Percentiles rank a stretch among this genome's conserved stretches.
Evolutionary conservation across 2,113 vertebrate genomes (phyloP).

Genomic region (Ciconia maguari): DNA sequence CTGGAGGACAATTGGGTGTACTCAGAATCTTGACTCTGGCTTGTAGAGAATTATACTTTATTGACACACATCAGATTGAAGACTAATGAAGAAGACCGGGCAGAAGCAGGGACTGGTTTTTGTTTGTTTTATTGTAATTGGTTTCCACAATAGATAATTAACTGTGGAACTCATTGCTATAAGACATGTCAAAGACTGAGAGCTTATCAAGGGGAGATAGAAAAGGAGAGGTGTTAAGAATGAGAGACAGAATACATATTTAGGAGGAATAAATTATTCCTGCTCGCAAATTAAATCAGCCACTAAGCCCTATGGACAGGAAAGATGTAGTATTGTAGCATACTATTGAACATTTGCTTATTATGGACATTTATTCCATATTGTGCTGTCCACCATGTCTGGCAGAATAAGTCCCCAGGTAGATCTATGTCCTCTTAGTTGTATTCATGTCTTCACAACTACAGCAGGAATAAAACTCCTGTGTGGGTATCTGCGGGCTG

Average conservation of each 20-base stretch:
- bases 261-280: not conserved
- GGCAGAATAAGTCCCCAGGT: not conserved
- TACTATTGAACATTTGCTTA: not conserved
- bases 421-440: not conserved
- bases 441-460: not conserved
- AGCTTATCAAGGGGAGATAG: not conserved
- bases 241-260: not conserved
- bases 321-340: not conserved
- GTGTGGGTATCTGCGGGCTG: not conserved
- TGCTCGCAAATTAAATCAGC: not conserved
- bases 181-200: not conserved
- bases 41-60: conserved; percentile 7
- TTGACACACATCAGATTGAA: conserved; percentile 28
- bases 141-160: conserved; percentile 46
- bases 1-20: not conserved
- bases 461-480: not conserved
- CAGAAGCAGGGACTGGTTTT: not conserved
- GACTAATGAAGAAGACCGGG: not conserved
- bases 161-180: not conserved
- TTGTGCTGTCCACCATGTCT: not conserved
- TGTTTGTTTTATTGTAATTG: conserved; percentile 54
- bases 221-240: not conserved
- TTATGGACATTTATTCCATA: not conserved
- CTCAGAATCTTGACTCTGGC: not conserved
- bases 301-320: not conserved